phyloP scores from a whole-genome alignment of 1,140 invertebrate species.

The Brachystomella parvula region DNA sequence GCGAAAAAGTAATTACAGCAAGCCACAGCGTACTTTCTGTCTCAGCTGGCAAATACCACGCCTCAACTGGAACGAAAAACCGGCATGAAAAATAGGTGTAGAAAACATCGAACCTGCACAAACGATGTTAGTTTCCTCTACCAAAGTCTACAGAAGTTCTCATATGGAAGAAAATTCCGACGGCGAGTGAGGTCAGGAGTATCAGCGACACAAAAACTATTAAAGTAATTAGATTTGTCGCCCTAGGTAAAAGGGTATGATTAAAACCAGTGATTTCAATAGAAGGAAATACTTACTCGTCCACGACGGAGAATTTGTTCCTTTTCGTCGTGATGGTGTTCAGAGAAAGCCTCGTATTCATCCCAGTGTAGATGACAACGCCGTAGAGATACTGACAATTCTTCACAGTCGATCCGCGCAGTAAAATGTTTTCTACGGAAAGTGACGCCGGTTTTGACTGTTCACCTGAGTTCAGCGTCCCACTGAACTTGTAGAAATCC shows the following conservation, averaged over 20 bases:
- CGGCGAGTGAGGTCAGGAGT: conserved; percentile 45
- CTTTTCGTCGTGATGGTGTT: conserved; percentile 3
- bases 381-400: conserved; percentile 16
- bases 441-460: not conserved
- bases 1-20: not conserved
- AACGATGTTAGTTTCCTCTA: not conserved
- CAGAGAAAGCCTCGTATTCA: conserved; percentile 19
- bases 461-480: conserved; percentile 39
- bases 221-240: conserved; percentile 64
- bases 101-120: not conserved
- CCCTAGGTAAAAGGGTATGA: conserved; percentile 41
- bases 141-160: not conserved
- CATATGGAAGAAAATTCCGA: not conserved
- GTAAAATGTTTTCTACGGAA: conserved; percentile 61
- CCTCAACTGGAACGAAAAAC: not conserved
- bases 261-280: not conserved
- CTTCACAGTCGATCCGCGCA: conserved; percentile 51
- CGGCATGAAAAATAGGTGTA: not conserved
- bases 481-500: conserved; percentile 71
- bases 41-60: not conserved
- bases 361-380: conserved; percentile 20
- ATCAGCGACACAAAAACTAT: conserved; percentile 53
- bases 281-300: conserved; percentile 49
- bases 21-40: not conserved
- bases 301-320: conserved; percentile 59